phyloP scores from a whole-genome alignment of 2,113 vertebrate species.

The Urocolius indicus region DNA sequence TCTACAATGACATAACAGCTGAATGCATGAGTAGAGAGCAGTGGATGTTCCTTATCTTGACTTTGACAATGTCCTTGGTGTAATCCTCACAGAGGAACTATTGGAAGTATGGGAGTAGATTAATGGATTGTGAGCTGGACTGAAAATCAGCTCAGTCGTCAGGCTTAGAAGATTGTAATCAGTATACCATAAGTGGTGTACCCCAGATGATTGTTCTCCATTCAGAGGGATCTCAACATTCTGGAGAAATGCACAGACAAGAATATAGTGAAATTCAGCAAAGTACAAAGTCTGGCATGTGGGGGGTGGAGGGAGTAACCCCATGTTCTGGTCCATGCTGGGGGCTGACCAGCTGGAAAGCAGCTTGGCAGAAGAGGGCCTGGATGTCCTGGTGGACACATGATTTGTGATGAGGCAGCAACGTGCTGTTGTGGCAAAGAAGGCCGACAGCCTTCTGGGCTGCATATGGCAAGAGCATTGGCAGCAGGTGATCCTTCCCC shows the following conservation, averaged over 20 bases:
- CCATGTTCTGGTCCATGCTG: not conserved
- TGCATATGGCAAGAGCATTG: not conserved
- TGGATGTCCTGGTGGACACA: not conserved
- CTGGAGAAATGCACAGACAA: not conserved
- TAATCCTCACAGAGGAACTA: not conserved
- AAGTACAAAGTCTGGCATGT: not conserved
- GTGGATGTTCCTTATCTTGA: not conserved
- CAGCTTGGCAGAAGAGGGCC: not conserved
- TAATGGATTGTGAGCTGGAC: not conserved
- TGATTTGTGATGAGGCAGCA: not conserved
- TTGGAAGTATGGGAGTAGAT: not conserved
- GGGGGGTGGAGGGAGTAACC: not conserved
- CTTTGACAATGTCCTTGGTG: not conserved
- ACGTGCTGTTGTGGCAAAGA: not conserved
- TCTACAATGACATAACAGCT: not conserved
- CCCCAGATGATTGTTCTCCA: not conserved
- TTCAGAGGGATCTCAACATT: not conserved
- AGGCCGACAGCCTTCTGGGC: not conserved
- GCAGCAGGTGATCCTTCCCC: not conserved
- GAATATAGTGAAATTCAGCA: not conserved
- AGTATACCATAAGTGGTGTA: not conserved
- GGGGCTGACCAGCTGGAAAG: not conserved
- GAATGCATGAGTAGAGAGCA: not conserved
- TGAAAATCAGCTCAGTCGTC: not conserved
- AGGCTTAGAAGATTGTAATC: not conserved